Base-by-base conservation (phyloP, 1,140 invertebrate genomes). In the Apis laboriosa region DNA sequence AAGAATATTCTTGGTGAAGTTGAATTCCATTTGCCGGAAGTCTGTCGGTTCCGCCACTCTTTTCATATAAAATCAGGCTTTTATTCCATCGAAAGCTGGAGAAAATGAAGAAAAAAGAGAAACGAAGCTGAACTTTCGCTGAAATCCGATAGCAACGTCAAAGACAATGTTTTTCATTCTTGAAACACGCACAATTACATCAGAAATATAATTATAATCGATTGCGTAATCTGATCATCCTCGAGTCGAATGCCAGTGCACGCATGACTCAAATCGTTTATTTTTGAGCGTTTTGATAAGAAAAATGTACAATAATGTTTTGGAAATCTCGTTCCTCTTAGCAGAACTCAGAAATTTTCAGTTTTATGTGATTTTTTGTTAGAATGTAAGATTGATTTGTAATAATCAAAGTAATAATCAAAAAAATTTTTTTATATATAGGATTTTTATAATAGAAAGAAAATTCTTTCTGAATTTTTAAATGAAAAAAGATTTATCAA, bases 11-110 rank as follows among this genome's bases (percentile, higher is more conserved):
- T 49, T 60, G 55, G 12, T 21, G 34, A 8, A 55, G n/a, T 17
- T 55, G 72, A 60, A 74, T 58, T n/a, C 28, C 34, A 58, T 58
- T 74, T 43, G 19, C 28, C 68, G 68, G 68, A 71, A 71, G 24
- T 71, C n/a, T n/a, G 15, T 9, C 68, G 49, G 49, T 71, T 71
- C 49, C 49, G 43, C 68, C n/a, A 15, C 28, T 60, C 55, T 61
- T 74, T 74, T 60, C 55, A 74, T 74, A n/a, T 28, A 13, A 74
- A 74, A 74, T 74, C 56, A 21, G 21, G 55, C 72, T 74, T 74
- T 74, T 74, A 74, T 74, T 60, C 56, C 13, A 7, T 21, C 71
- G 24, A 55, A 55, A 56, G 17, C 17, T 8, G 11, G 13, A 12
- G 43, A 24, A 53, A 53, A 24, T 9, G 49, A 51, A 51, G 24